Base-by-base conservation (phyloP, 2,888 invertebrate genomes). In the Synergus laeviventris region DNA sequence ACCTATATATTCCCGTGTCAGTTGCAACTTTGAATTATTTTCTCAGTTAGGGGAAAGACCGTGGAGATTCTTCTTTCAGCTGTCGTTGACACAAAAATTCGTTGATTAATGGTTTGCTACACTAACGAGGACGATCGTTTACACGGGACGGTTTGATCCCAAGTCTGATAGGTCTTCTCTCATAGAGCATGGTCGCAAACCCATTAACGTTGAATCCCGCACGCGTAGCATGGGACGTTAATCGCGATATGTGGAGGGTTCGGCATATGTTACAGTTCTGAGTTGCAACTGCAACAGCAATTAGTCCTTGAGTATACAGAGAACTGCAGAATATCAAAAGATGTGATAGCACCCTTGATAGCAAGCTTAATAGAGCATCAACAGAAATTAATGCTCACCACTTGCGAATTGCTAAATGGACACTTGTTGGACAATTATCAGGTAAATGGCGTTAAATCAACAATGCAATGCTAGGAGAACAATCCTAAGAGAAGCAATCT, bases 41-140 rank as follows among this genome's bases (percentile, higher is more conserved):
- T 21, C 64, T 16, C 45, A 49, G 49, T 49, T 45, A 1, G 11
- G 31, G 70, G 16, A 36, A 49, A 70, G 49, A 70, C 70, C 49
- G 49, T 70, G 49, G 36, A 49, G 70, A 70, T 70, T 70, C 49
- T 49, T 49, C 70, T 45, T 70, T 54, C 70, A 16, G 31, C 70
- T 49, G 70, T 70, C 49, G n/a, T 45, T 45, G 70, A 70, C 70
- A 70, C 49, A 70, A 70, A 70, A 70, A 70, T 70, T 70, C n/a
- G 70, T 70, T 70, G 70, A 70, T 70, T 70, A 70, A 70, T 70
- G 70, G 49, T 24, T 24, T 49, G 31, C 70, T n/a, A n/a, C 49
- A 70, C 70, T 70, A 70, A 70, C 70, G 70, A 70, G 70, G 70
- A 70, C n/a, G 31, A 49, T 70, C 70, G 70, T 70, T 70, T 70